Evolutionary conservation across 2,113 vertebrate species (phyloP), one percentile per base, ranked within the genome.

Genomic region (Gymnarchus niloticus): DNA sequence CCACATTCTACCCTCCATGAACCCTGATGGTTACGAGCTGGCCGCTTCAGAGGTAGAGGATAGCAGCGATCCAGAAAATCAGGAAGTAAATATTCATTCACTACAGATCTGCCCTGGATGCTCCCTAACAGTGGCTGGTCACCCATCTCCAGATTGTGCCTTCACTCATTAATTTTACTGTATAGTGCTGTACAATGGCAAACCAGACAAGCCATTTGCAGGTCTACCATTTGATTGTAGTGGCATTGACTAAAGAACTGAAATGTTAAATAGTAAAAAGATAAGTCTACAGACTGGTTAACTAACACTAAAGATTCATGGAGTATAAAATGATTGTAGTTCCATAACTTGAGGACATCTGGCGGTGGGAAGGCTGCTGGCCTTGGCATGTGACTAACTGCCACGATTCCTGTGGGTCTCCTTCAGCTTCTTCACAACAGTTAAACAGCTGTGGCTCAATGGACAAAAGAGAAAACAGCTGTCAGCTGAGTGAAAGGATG

Each of bases 1-100:
- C 87, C 98, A 99, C 90, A 96, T 99, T 57, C 91, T 99, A 73
- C 96, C 97, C 87, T 98, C 97, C 85, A 96, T 99, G 94, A 99
- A 99, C 89, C 98, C 98, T 0, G 98, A 99, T 3, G 98, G 98
- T 4, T 99, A 97, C 5, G 96, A 99, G 89, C 73, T 96, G 88
- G 97, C 98, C 0, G 91, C 93, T 0, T 93, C 96, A 41, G 96
- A 96, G 92, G 90, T 93, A 88, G 85, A 92, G 90, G 86, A 28
- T 17, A 89, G 54, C 37, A 80, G 25, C 65, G 86, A 92, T 9
- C 73, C 61, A 0, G 90, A 91, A 17, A 87, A 90, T 6, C 89
- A 93, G 17, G 89, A 90, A 90, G 94, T 94, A 59, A 90, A 87
- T 81, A 77, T 28, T 54, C 54, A 1, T 52, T 80, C 61, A 25